phyloP scores from a whole-genome alignment of 2,888 invertebrate species.

The Gryllus longicercus region DNA sequence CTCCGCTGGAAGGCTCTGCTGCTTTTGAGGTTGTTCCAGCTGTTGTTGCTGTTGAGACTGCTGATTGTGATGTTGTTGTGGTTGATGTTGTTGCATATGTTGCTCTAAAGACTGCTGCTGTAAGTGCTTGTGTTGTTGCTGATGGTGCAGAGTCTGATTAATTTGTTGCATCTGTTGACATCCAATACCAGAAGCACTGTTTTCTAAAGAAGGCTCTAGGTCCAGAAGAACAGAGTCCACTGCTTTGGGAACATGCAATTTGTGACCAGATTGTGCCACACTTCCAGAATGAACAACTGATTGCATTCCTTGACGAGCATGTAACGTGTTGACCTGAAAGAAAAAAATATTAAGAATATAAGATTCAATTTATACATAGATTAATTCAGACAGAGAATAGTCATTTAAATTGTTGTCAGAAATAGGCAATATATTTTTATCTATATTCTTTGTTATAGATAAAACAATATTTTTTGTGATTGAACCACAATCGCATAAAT shows the following conservation, averaged over 20 bases:
- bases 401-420: too few relatives aligned
- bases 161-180: constrained; percentile 37
- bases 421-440: too few relatives aligned
- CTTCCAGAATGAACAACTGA: too few relatives aligned
- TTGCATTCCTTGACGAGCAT: too few relatives aligned
- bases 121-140: constrained; percentile 42
- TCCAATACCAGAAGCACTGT: constrained; percentile 31
- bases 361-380: too few relatives aligned
- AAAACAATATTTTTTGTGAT: too few relatives aligned
- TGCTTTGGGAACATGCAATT: constrained; percentile 31
- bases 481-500: too few relatives aligned
- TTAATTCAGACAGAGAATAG: too few relatives aligned
- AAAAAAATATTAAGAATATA: too few relatives aligned
- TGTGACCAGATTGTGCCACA: constrained; percentile 21
- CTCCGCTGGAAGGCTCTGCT: constrained; percentile 38
- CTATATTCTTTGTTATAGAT: too few relatives aligned
- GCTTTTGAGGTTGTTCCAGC: not conserved
- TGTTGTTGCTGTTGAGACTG: not conserved
- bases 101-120: constrained; percentile 17
- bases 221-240: constrained; percentile 28
- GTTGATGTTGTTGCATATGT: constrained; percentile 11
- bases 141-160: constrained; percentile 48
- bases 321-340: too few relatives aligned
- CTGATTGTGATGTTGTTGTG: not conserved
- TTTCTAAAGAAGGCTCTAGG: not conserved